phyloP scores from a whole-genome alignment of 2,888 invertebrate genomes.

The Drosophila subquinaria region DNA sequence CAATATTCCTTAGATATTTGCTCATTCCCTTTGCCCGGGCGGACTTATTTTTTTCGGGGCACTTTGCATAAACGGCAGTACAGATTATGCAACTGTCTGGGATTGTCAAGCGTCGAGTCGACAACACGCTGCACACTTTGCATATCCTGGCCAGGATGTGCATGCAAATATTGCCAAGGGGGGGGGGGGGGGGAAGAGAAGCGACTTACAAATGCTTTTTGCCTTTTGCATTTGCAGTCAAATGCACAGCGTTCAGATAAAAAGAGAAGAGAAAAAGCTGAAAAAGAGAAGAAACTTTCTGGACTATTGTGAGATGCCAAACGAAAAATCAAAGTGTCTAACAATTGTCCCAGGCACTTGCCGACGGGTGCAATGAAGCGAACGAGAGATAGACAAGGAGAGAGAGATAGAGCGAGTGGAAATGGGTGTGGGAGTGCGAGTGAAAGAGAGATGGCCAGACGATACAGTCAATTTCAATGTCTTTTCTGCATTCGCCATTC shows the following conservation, averaged over 20 bases:
- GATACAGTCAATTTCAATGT: constrained; percentile 52
- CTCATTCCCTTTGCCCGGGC: constrained; percentile 12
- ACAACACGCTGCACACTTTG: constrained; percentile 71
- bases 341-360: constrained; percentile 66
- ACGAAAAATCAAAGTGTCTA: constrained; percentile 77
- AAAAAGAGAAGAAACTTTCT: constrained; percentile 47
- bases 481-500: constrained; percentile 22
- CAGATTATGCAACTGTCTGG: constrained; percentile 80
- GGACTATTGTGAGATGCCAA: constrained; percentile 69
- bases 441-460: constrained; percentile 10
- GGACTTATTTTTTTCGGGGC: constrained; percentile 51
- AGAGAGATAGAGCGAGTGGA: background rate
- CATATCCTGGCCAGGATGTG: constrained; percentile 66
- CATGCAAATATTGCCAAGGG: background rate
- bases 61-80: constrained; percentile 77
- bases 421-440: background rate
- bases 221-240: constrained; percentile 64
- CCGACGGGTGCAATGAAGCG: constrained; percentile 53
- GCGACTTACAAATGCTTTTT: constrained; percentile 71
- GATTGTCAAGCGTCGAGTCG: constrained; percentile 67
- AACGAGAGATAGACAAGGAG: constrained; percentile 12
- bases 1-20: constrained; percentile 36
- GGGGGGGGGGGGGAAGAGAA: background rate
- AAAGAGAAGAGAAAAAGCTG: constrained; percentile 8
- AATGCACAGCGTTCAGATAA: constrained; percentile 63